Evolutionary conservation across 2,888 invertebrate genomes (phyloP).

Genomic region (Pseudanteris insignis): DNA sequence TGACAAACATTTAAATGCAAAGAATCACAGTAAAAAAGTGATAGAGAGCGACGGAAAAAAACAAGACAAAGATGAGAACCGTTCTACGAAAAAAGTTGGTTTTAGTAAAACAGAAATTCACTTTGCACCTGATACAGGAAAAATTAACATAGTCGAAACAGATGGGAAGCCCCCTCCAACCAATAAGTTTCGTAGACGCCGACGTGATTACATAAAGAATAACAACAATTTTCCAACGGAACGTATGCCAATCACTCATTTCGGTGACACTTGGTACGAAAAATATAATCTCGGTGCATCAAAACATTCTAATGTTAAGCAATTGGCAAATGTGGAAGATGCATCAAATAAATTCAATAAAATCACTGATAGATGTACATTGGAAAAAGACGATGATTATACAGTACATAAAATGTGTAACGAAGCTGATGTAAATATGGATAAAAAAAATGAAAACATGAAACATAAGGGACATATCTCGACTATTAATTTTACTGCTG

Average conservation of each 20-base stretch:
- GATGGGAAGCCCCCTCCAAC: slow-evolving; percentile 88
- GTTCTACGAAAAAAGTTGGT: slow-evolving; percentile 78
- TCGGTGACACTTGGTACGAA: slow-evolving; percentile 71
- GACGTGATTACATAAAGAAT: slow-evolving; percentile 65
- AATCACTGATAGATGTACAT: slow-evolving; percentile 8
- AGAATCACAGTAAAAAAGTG: no score
- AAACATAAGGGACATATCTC: slow-evolving; percentile 51
- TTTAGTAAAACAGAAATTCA: slow-evolving; percentile 91
- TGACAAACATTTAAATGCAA: no score
- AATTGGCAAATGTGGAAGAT: background rate
- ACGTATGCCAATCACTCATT: slow-evolving; percentile 72
- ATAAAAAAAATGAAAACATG: slow-evolving; percentile 32
- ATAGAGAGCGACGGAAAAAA: no score
- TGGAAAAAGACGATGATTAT: slow-evolving; percentile 9
- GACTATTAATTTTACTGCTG: slow-evolving; percentile 52
- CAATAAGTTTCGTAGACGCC: slow-evolving; percentile 78
- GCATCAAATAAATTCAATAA: background rate
- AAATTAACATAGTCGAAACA: slow-evolving; percentile 87
- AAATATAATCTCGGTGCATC: slow-evolving; percentile 63
- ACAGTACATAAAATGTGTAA: slow-evolving; percentile 1
- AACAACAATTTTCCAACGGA: slow-evolving; percentile 69
- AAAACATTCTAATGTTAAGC: slow-evolving; percentile 17
- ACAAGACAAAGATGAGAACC: slow-evolving; percentile 22
- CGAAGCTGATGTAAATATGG: slow-evolving; percentile 13
- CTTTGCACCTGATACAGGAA: slow-evolving; percentile 85